phyloP scores from a whole-genome alignment of 2,888 invertebrate species.

The Mythimna ferrago region DNA sequence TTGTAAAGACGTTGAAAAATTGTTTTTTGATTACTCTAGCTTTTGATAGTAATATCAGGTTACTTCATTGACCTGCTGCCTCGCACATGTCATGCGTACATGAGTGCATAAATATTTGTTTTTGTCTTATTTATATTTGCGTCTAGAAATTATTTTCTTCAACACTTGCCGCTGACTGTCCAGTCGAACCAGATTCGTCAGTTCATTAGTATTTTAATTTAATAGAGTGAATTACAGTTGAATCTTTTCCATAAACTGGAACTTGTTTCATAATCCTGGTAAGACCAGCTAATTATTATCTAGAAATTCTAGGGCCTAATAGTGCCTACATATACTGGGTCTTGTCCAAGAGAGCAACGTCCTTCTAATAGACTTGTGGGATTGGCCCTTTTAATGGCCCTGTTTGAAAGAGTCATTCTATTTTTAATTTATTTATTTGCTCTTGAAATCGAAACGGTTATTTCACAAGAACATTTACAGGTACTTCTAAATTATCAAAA shows the following conservation, averaged over 20 bases:
- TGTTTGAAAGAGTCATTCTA: too few species aligned
- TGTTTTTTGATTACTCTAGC: slow-evolving; percentile 12
- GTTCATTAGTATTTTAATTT: neutral
- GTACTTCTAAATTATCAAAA: too few species aligned
- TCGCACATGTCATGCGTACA: too few species aligned
- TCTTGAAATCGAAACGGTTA: too few species aligned
- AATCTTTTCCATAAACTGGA: slow-evolving; percentile 1
- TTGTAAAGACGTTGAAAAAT: slow-evolving; percentile 20
- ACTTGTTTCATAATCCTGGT: slow-evolving; percentile 11
- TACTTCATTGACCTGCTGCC: neutral
- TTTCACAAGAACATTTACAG: too few species aligned
- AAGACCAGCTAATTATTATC: neutral
- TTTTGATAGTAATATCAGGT: neutral
- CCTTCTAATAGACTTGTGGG: neutral
- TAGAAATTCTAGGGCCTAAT: slow-evolving; percentile 1
- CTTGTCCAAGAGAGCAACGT: neutral
- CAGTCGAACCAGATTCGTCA: neutral
- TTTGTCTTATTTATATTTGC: too few species aligned
- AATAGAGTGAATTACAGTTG: neutral
- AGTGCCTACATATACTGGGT: neutral
- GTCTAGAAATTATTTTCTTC: too few species aligned
- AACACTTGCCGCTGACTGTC: neutral
- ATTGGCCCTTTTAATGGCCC: too few species aligned
- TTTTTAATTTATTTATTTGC: too few species aligned
- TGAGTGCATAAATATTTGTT: too few species aligned